phyloP scores from a whole-genome alignment of 2,797 vertebrate genomes.

The Lophotriccus pileatus region DNA sequence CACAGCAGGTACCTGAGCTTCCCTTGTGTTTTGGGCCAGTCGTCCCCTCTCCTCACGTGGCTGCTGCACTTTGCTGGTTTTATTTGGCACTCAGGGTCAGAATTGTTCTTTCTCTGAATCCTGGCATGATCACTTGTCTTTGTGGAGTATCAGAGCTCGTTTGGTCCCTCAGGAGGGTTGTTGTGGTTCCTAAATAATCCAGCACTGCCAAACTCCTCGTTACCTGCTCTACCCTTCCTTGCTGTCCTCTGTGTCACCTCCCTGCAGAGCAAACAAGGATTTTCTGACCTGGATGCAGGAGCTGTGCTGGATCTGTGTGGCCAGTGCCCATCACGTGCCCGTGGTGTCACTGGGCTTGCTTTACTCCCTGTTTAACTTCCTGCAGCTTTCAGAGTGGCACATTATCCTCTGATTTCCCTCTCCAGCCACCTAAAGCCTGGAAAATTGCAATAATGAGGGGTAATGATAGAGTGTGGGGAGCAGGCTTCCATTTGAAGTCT shows the following conservation, averaged over 20 bases:
- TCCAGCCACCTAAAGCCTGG: conserved; percentile 32
- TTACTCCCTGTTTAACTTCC: not conserved
- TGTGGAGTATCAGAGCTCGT: not conserved
- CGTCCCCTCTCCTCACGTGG: rapidly evolving
- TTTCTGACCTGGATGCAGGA: not conserved
- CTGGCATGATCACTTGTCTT: rapidly evolving
- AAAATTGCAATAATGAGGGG: conserved; percentile 33
- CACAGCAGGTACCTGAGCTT: not conserved
- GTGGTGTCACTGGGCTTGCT: not conserved
- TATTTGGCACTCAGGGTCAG: not conserved
- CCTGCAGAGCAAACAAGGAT: no score
- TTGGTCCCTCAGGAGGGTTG: not conserved
- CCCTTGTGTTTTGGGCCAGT: not conserved
- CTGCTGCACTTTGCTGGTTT: not conserved
- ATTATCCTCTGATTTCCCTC: not conserved
- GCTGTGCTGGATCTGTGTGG: not conserved
- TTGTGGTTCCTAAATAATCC: not conserved
- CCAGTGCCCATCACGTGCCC: not conserved
- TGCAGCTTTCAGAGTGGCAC: not conserved
- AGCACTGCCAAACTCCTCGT: rapidly evolving
- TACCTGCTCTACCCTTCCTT: not conserved
- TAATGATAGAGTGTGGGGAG: conserved; percentile 25
- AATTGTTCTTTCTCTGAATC: not conserved
- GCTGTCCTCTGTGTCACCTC: not conserved
- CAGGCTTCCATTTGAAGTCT: conserved; percentile 4